phyloP scores from a whole-genome alignment of 2,797 vertebrate genomes.

The Molothrus ater region DNA sequence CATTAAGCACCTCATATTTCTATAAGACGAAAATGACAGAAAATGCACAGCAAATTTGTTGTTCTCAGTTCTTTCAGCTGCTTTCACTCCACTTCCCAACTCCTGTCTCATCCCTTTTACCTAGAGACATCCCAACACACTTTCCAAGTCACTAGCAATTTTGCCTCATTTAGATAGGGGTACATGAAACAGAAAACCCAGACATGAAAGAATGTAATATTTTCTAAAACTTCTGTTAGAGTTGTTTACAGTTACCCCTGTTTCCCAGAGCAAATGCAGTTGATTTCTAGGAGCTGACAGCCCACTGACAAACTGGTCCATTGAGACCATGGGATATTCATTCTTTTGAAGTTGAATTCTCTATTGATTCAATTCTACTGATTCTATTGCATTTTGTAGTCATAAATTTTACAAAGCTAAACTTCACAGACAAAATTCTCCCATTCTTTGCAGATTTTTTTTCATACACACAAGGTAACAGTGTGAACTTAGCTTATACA shows the following conservation, averaged over 20 bases:
- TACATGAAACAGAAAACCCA: neutral
- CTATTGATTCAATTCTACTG: neutral
- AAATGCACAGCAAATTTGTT: neutral
- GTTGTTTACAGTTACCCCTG: neutral
- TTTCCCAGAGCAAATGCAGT: neutral
- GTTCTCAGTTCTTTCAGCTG: neutral
- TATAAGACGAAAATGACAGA: neutral
- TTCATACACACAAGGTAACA: neutral
- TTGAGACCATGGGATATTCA: neutral
- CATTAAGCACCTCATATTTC: neutral
- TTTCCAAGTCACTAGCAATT: neutral
- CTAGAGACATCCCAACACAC: neutral
- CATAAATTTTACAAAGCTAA: neutral
- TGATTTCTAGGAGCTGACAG: neutral
- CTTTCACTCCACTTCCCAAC: neutral
- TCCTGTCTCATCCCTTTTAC: neutral
- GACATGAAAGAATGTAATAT: neutral
- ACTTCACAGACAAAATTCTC: neutral
- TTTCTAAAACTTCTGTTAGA: neutral
- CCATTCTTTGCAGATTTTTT: neutral
- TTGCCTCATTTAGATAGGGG: neutral
- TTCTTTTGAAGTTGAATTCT: neutral
- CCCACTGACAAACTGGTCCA: neutral
- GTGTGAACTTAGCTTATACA: neutral
- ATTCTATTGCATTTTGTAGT: neutral